phyloP scores from a whole-genome alignment of 2,797 vertebrate genomes.

The Epinephelus coioides region DNA sequence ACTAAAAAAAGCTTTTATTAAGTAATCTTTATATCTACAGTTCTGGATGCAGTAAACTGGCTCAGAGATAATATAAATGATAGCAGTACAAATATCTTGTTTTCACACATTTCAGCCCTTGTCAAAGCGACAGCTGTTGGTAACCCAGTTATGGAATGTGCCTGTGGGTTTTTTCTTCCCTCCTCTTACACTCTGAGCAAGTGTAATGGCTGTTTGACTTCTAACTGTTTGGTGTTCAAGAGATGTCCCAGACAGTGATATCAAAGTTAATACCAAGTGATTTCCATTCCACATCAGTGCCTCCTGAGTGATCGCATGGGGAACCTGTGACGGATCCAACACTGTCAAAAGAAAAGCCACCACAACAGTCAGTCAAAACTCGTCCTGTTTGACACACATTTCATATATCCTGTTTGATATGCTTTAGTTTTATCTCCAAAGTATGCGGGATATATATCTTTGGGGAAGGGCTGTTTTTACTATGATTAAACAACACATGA shows the following conservation, averaged over 20 bases:
- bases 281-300: conserved; percentile 55
- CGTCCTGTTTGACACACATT: conserved; percentile 61
- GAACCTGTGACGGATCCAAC: conserved; percentile 54
- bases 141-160: conserved; percentile 72
- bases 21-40: not conserved
- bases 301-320: conserved; percentile 56
- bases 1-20: conserved; percentile 1
- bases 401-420: conserved; percentile 67
- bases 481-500: conserved; percentile 68
- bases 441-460: conserved; percentile 49
- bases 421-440: conserved; percentile 65
- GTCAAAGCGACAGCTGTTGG: conserved; percentile 64
- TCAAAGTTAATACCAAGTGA: conserved; percentile 66
- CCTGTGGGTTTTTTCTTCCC: conserved; percentile 45
- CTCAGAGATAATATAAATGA: conserved; percentile 32
- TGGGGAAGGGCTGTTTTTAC: conserved; percentile 59
- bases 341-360: conserved; percentile 52
- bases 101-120: conserved; percentile 53
- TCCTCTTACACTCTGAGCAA: conserved; percentile 46
- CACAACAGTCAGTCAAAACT: conserved; percentile 58
- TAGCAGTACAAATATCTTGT: conserved; percentile 40
- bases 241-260: conserved; percentile 63
- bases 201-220: conserved; percentile 70
- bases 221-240: conserved; percentile 53
- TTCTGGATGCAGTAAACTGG: not conserved